phyloP scores from a whole-genome alignment of 1,140 invertebrate genomes.

The Ladona fulva region DNA sequence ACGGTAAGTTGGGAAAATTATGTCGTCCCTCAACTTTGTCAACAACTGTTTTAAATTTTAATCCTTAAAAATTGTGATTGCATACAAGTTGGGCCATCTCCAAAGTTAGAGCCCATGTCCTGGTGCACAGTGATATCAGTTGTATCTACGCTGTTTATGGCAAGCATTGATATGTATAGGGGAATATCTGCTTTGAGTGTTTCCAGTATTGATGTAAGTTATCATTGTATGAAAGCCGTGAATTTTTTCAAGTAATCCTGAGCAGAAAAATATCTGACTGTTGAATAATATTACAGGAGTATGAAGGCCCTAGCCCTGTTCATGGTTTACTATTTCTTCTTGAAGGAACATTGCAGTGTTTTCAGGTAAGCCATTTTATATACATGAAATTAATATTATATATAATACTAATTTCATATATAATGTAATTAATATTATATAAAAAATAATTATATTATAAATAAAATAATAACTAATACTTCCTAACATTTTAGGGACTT shows the following conservation, averaged over 20 bases:
- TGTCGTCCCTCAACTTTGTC: too few species aligned
- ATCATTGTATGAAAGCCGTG: neutral
- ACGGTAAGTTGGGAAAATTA: constrained; percentile 19
- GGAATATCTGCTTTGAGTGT: constrained; percentile 14
- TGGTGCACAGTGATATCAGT: constrained; percentile 22
- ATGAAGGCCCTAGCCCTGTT: neutral
- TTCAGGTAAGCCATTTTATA: constrained; percentile 20
- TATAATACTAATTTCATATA: too few species aligned
- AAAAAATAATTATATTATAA: too few species aligned
- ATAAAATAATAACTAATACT: too few species aligned
- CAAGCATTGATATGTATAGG: constrained; percentile 22
- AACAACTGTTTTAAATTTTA: neutral
- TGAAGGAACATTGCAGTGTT: constrained; percentile 23
- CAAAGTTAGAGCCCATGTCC: constrained; percentile 25
- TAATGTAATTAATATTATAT: too few species aligned
- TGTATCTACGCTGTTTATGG: constrained; percentile 18
- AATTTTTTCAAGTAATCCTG: constrained; percentile 19
- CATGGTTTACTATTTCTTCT: constrained; percentile 25
- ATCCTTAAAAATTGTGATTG: too few species aligned
- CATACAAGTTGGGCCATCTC: constrained; percentile 24
- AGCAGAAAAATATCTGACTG: neutral
- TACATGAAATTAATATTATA: too few species aligned
- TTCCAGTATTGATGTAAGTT: constrained; percentile 21
- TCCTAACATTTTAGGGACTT: too few species aligned
- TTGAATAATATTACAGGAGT: neutral